These are phyloP conservation scores for Etheostoma perlongum DNA, from an alignment of 2,797 vertebrate species.

Conservation along the genomic window DNA sequence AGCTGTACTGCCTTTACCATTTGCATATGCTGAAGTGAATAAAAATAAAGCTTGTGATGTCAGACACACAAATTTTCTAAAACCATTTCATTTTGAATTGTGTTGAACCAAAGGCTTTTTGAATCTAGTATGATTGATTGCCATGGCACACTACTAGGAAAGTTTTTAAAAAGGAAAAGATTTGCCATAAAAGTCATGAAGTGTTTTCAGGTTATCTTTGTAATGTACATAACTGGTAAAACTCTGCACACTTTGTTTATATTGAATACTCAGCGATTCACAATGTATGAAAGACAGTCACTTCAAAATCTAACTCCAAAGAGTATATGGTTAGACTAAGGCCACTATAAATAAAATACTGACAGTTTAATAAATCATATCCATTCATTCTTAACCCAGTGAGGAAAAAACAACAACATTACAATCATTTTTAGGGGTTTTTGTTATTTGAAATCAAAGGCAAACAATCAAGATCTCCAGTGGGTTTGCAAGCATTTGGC, in stretches of 20 bases:
- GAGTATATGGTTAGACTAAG: not conserved
- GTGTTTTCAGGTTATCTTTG: slow-evolving; percentile 41
- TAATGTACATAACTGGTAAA: slow-evolving; percentile 17
- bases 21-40: slow-evolving; percentile 38
- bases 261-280: slow-evolving; percentile 3
- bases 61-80: slow-evolving; percentile 24
- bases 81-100: slow-evolving; percentile 33
- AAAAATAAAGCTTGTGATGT: slow-evolving; percentile 41
- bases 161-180: slow-evolving; percentile 43
- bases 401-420: not conserved
- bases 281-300: not conserved
- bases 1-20: slow-evolving; percentile 23
- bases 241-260: slow-evolving; percentile 19
- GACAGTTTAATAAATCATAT: not conserved
- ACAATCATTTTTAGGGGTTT: slow-evolving; percentile 6
- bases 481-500: slow-evolving; percentile 21
- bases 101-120: slow-evolving; percentile 33
- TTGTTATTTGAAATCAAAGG: slow-evolving; percentile 36
- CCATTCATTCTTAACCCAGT: slow-evolving; percentile 3
- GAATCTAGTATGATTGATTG: slow-evolving; percentile 44
- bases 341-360: not conserved
- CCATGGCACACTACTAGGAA: slow-evolving; percentile 55
- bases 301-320: not conserved
- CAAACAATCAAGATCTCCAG: slow-evolving; percentile 30
- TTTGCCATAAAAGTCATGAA: slow-evolving; percentile 69